Conservation (phyloP, 2,888 invertebrate species). For the Spodoptera picta region DNA sequence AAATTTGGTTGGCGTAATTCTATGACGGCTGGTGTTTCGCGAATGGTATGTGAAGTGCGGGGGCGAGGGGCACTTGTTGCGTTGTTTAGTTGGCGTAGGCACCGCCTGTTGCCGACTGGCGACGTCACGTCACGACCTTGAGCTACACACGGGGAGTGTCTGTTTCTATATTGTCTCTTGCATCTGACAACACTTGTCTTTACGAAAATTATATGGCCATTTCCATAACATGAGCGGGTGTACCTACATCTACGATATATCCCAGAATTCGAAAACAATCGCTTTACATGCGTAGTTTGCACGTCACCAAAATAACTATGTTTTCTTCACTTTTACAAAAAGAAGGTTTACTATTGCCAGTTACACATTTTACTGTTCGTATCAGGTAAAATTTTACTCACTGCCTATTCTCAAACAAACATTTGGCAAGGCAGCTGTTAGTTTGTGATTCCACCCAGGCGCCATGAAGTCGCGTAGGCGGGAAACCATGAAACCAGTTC, state of each 20-base stretch:
- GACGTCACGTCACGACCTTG: slow-evolving; percentile 81
- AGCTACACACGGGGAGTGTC: slow-evolving; percentile 72
- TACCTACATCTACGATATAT: slow-evolving; percentile 4
- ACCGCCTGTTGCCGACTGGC: slow-evolving; percentile 79
- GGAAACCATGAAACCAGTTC: slow-evolving; percentile 88
- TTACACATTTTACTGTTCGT: slow-evolving; percentile 1
- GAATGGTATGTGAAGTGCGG: slow-evolving; percentile 75
- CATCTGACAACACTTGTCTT: slow-evolving; percentile 37
- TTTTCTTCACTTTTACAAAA: not conserved
- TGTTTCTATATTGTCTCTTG: slow-evolving; percentile 59
- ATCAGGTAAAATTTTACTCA: slow-evolving; percentile 34
- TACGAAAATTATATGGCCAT: not conserved
- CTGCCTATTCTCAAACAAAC: slow-evolving; percentile 40
- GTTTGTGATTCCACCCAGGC: slow-evolving; percentile 77
- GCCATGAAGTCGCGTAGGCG: slow-evolving; percentile 87
- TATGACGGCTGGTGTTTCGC: slow-evolving; percentile 74
- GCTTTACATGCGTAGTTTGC: slow-evolving; percentile 5
- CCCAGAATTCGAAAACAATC: slow-evolving; percentile 14
- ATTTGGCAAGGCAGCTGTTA: slow-evolving; percentile 73
- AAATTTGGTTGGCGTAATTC: slow-evolving; percentile 47
- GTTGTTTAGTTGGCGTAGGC: slow-evolving; percentile 82
- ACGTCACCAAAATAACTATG: slow-evolving; percentile 3
- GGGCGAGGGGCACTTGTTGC: slow-evolving; percentile 86
- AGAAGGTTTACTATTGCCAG: not conserved
- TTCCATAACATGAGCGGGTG: not conserved